Percentiles rank a stretch among this genome's conserved stretches.
Evolutionary conservation across 2,888 invertebrate genomes (phyloP).

Genomic region (Caenorhabditis sp.): DNA sequence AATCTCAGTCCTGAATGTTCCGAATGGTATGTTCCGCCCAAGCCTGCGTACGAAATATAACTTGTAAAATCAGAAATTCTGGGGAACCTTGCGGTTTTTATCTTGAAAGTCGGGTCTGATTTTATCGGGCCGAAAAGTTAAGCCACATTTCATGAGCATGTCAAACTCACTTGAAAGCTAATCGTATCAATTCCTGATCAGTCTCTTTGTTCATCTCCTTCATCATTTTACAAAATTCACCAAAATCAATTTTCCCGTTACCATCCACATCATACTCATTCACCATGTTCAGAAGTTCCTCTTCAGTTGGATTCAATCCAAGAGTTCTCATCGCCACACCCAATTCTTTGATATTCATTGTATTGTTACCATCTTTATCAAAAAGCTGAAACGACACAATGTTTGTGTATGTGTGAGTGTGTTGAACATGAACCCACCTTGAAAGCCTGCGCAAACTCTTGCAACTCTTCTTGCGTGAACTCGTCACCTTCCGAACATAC

Average conservation of each 20-base stretch:
- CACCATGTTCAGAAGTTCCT: constrained; percentile 44
- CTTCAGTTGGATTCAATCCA: constrained; percentile 70
- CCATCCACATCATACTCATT: constrained; percentile 70
- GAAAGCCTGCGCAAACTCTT: constrained; percentile 71
- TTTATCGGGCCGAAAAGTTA: no score
- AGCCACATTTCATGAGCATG: neutral
- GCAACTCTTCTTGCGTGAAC: constrained; percentile 69
- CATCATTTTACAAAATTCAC: constrained; percentile 71
- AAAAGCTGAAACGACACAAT: constrained; percentile 67
- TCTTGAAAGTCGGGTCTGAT: no score
- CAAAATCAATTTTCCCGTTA: constrained; percentile 71
- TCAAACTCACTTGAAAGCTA: constrained; percentile 68
- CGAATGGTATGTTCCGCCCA: no score
- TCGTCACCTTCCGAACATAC: constrained; percentile 65
- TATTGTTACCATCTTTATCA: constrained; percentile 71
- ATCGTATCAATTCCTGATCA: constrained; percentile 70
- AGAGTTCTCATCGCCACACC: constrained; percentile 71
- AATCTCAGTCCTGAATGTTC: no score
- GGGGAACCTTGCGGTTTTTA: no score
- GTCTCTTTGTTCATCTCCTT: constrained; percentile 71
- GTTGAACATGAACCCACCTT: constrained; percentile 51
- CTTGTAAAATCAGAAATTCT: no score
- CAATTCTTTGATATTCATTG: constrained; percentile 71
- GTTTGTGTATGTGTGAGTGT: no score
- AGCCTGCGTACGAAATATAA: no score